Evolutionary conservation across 2,113 vertebrate genomes (phyloP).

Genomic region (Manacus vitellinus): DNA sequence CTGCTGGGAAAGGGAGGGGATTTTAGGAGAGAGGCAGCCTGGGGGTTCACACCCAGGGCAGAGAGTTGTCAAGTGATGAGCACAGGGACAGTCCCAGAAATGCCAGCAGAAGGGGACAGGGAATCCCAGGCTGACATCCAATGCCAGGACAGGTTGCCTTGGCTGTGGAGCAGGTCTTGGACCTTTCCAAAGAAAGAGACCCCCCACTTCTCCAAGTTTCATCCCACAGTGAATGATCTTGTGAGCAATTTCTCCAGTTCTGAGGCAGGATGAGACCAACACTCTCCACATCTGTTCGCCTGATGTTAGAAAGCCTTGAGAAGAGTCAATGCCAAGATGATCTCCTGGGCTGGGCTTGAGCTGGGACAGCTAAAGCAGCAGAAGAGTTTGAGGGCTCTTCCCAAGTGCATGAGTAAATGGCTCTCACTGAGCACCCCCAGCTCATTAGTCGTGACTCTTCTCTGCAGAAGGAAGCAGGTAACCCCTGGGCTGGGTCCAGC

Average conservation of each 20-base stretch:
- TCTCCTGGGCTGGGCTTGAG: neutral
- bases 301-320: neutral
- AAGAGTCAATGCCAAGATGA: neutral
- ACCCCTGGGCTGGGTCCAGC: neutral
- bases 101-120: neutral
- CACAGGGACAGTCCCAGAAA: fast-evolving
- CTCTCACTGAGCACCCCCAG: neutral
- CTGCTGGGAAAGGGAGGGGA: neutral
- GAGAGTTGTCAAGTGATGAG: neutral
- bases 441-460: neutral
- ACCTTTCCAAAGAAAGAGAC: neutral
- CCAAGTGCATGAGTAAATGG: neutral
- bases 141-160: neutral
- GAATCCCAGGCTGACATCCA: neutral
- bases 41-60: neutral
- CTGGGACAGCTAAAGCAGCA: neutral
- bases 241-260: neutral
- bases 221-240: neutral
- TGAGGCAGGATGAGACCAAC: neutral
- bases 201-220: neutral
- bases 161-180: neutral
- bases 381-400: neutral
- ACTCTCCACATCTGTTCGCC: neutral
- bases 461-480: neutral
- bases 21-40: neutral